Evolutionary conservation across 2,797 vertebrate species (phyloP).

Genomic region (Aratinga solstitialis): DNA sequence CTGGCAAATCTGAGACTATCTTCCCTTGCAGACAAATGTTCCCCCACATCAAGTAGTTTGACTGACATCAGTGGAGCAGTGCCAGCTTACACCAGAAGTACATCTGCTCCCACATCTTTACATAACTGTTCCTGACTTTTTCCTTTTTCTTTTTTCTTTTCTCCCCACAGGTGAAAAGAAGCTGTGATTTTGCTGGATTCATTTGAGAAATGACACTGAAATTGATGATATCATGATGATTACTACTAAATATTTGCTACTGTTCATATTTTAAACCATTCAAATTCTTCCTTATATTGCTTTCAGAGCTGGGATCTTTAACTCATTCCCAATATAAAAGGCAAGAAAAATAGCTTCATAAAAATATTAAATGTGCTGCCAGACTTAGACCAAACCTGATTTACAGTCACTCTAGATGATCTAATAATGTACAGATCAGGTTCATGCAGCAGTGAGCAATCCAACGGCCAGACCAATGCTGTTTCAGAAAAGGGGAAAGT

Average conservation of each 20-base stretch:
- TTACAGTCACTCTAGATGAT: slow-evolving; percentile 49
- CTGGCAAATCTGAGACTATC: neutral
- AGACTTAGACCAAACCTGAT: slow-evolving; percentile 22
- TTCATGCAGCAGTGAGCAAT: slow-evolving; percentile 58
- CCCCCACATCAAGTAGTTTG: slow-evolving; percentile 31
- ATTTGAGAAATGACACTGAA: neutral
- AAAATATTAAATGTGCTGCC: neutral
- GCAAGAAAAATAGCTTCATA: neutral
- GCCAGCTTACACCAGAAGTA: slow-evolving; percentile 36
- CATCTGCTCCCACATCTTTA: slow-evolving; percentile 60
- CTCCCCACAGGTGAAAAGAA: neutral
- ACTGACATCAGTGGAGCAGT: neutral
- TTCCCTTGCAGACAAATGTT: slow-evolving; percentile 8
- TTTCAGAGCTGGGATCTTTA: neutral
- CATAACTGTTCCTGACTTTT: slow-evolving; percentile 18
- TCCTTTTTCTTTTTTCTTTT: rapidly evolving
- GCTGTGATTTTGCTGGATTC: neutral
- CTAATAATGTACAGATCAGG: slow-evolving; percentile 57
- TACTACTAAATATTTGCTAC: neutral
- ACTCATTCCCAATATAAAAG: neutral
- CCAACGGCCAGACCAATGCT: neutral
- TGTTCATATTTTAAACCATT: neutral
- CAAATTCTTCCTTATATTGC: neutral
- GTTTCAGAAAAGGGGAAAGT: slow-evolving; percentile 31
- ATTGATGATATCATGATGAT: neutral